Percentiles rank a stretch among this genome's conserved stretches.
phyloP scores from a whole-genome alignment of 2,113 vertebrate genomes.

The Hepsetus odoe region DNA sequence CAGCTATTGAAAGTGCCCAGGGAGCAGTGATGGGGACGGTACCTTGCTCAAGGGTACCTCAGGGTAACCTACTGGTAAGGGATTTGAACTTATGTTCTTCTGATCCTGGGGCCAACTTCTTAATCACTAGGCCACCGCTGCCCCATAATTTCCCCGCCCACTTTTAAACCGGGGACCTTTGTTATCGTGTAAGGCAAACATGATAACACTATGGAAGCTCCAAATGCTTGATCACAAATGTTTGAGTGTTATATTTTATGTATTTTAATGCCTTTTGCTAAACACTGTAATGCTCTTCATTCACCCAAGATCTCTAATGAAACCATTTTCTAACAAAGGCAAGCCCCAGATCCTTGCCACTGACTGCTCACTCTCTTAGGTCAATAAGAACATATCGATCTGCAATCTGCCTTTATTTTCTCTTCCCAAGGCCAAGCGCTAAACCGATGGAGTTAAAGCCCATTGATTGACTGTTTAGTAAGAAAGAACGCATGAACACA shows the following conservation, averaged over 20 bases:
- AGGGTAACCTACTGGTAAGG: too few species aligned
- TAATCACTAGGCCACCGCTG: too few species aligned
- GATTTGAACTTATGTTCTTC: too few species aligned
- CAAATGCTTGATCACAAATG: background rate
- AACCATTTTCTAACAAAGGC: constrained; percentile 1
- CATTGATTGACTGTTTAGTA: background rate
- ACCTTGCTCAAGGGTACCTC: too few species aligned
- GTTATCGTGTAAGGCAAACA: too few species aligned
- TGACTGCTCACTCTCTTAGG: constrained; percentile 18
- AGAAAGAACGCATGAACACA: background rate
- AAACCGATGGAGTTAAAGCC: background rate
- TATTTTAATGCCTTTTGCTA: background rate
- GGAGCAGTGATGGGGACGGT: too few species aligned
- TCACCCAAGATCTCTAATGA: constrained; percentile 2
- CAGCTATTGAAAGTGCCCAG: too few species aligned
- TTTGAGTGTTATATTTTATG: background rate
- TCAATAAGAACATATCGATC: constrained; percentile 19
- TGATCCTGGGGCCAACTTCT: too few species aligned
- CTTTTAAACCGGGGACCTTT: too few species aligned
- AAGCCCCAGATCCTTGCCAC: background rate
- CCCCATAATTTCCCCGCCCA: too few species aligned
- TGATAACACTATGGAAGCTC: too few species aligned
- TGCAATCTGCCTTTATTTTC: constrained; percentile 9
- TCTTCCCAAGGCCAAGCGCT: background rate
- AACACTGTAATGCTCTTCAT: background rate